Conservation (phyloP, 2,888 invertebrate genomes). For the Pterobdella sp. region DNA sequence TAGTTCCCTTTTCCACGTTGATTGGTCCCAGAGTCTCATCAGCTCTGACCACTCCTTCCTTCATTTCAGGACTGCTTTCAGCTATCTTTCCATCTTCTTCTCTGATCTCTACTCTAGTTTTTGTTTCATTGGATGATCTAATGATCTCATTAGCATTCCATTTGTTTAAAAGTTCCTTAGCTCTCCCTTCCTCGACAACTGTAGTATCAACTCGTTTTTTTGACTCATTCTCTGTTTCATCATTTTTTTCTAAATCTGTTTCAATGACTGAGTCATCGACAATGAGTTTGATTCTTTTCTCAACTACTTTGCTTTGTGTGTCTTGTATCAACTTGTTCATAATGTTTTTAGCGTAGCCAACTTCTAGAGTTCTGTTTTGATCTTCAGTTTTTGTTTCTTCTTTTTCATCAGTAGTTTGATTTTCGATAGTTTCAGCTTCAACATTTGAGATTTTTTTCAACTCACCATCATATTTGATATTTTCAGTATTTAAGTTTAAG, state of each 20-base stretch:
- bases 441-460: neutral
- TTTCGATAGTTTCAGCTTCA: neutral
- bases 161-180: conserved; percentile 16
- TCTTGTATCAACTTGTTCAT: conserved; percentile 14
- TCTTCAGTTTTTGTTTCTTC: neutral
- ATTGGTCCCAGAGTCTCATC: neutral
- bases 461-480: too few species aligned
- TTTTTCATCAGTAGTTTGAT: neutral
- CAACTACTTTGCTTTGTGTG: neutral
- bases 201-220: neutral
- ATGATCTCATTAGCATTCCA: conserved; percentile 20
- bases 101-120: conserved; percentile 12
- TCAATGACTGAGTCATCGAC: neutral
- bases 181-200: conserved; percentile 16
- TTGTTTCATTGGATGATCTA: neutral
- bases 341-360: conserved; percentile 14
- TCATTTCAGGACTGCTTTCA: conserved; percentile 9
- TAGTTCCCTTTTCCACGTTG: conserved; percentile 13
- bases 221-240: neutral
- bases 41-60: conserved; percentile 17
- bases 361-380: neutral
- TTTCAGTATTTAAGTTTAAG: too few species aligned
- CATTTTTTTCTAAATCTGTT: neutral
- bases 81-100: conserved; percentile 21
- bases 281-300: neutral